Base-by-base conservation (phyloP, 2,888 invertebrate genomes). In the Eupelmus urozonus region DNA sequence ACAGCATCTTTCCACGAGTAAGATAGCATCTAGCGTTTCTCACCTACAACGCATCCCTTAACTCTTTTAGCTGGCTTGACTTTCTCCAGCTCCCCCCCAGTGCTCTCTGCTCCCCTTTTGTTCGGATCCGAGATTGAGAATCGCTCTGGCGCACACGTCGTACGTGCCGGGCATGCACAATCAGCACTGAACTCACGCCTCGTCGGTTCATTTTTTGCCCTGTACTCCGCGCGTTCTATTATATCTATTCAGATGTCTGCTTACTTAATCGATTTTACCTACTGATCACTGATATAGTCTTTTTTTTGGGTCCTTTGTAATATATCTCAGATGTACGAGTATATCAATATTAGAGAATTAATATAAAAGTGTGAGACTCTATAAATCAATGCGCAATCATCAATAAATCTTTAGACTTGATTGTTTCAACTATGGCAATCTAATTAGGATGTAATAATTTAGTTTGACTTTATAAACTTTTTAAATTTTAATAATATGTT, bases 111-210 rank as follows among this genome's bases (percentile, higher is more conserved):
- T 27, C 20, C n/a, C 62, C 62, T 62, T 60, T 55, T 63, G 2
- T 63, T 27, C 23, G 13, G 25, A 51, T 40, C 3, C 60, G 59
- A 49, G 62, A 66, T 29, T 59, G 27, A 60, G 60, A 67, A 55
- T 62, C 66, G 57, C 66, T n/a, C n/a, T n/a, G n/a, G n/a, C n/a
- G 34, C 9, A 34, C 9, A 34, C n/a, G 27, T n/a, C 16, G 1
- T 75, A 55, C 69, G 55, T 76, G 55, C 57, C 63, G 16, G 4
- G 70, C 18, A 18, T 70, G 20, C 51, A 71, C 57, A 69, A 76
- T 76, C 75, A 63, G 23, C 57, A 34, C 42, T 49, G 11, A 49
- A 16, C 49, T 49, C 49, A 49, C 53, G 18, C 18, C 3, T 53
- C 53, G 53, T 53, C 53, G 11, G 20, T 53, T 45, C 2, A 16